A percentile compares a stretch with the other conserved stretches of the same genome.
Conservation (phyloP, 2,113 vertebrate genomes). For the Festucalex cinctus region DNA sequence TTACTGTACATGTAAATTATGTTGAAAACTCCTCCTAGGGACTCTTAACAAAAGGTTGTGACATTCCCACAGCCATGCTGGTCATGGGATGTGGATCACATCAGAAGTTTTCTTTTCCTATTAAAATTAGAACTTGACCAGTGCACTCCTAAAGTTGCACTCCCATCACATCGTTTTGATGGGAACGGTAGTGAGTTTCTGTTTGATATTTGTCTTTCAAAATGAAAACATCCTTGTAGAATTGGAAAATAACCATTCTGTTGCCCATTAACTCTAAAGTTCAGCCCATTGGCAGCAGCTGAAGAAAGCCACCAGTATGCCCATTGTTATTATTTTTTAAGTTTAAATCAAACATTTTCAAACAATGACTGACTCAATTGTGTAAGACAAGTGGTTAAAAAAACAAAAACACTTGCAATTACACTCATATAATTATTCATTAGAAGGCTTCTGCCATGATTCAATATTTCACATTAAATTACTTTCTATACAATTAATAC, state of each 20-base stretch:
- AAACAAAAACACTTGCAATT: no score
- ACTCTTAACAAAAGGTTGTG: conserved; percentile 11
- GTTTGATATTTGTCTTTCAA: neutral
- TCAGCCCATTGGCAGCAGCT: no score
- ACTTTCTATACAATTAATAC: no score
- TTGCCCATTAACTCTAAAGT: neutral
- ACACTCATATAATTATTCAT: no score
- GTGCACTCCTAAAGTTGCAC: neutral
- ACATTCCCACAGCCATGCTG: conserved; percentile 4
- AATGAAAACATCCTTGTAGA: neutral
- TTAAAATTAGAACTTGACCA: neutral
- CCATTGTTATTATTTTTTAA: no score
- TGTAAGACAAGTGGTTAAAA: no score
- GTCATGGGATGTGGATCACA: conserved; percentile 6
- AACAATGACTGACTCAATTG: no score
- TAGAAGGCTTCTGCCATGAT: no score
- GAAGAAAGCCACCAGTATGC: no score
- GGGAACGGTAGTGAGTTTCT: neutral
- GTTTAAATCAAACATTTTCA: no score
- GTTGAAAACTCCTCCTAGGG: conserved; percentile 1
- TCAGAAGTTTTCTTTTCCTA: neutral
- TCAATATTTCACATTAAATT: no score
- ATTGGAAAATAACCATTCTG: neutral
- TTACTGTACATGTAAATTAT: neutral
- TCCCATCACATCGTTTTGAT: neutral